phyloP scores from a whole-genome alignment of 2,888 invertebrate genomes.

The Ypsolopha sequella region DNA sequence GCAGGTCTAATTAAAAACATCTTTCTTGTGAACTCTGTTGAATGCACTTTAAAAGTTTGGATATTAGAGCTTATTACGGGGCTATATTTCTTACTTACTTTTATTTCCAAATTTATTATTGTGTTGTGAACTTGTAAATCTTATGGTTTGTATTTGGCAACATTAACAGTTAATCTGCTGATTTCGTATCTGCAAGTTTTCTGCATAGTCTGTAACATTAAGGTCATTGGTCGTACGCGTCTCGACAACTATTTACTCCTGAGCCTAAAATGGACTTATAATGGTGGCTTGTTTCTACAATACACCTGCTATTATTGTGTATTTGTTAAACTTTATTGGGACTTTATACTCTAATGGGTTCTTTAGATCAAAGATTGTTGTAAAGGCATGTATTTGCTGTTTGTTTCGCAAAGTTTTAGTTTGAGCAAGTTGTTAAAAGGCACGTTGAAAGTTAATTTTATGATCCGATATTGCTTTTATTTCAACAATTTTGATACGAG shows the following conservation, averaged over 20 bases:
- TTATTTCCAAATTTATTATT: no score
- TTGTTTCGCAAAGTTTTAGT: background rate
- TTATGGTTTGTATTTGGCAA: background rate
- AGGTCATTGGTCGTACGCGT: conserved; percentile 13
- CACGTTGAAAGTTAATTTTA: conserved; percentile 1
- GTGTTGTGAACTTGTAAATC: no score
- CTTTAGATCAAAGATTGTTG: conserved; percentile 4
- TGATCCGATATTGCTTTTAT: conserved; percentile 5
- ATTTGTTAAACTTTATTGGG: conserved; percentile 49
- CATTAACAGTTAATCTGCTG: background rate
- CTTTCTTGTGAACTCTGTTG: no score
- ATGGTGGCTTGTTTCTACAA: conserved; percentile 59
- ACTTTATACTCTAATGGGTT: conserved; percentile 26
- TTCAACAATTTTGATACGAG: conserved; percentile 4
- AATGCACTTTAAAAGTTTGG: no score
- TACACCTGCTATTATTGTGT: conserved; percentile 58
- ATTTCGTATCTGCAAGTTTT: background rate
- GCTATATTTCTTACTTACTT: no score
- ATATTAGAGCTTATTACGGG: no score
- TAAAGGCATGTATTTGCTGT: conserved; percentile 8
- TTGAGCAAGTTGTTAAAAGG: no score
- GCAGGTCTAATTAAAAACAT: no score
- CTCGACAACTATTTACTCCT: conserved; percentile 48
- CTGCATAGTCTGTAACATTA: background rate
- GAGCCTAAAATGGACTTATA: conserved; percentile 65